phyloP scores from a whole-genome alignment of 37 sponge, comb jelly and placozoan genomes.

The Cladorhizidae sp. region DNA sequence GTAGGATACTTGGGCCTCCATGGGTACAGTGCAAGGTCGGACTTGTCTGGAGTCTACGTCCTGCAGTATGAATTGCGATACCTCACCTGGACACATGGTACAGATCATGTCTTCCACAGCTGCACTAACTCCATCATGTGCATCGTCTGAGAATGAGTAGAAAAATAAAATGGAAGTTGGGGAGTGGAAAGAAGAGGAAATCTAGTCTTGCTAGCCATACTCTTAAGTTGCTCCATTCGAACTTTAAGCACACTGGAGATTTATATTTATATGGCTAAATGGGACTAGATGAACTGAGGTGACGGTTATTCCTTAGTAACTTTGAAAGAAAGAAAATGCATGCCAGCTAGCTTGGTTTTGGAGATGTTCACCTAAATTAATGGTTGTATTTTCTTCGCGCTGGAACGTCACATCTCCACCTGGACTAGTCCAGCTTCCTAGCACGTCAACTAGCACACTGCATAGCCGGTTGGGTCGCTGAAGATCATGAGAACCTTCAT shows the following conservation, averaged over 20 bases:
- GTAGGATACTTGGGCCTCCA: slow-evolving; percentile 8
- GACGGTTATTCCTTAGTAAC: no score
- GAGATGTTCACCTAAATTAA: slow-evolving; percentile 21
- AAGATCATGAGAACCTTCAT: slow-evolving; percentile 28
- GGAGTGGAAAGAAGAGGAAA: not conserved
- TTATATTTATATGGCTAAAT: not conserved
- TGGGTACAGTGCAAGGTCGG: not conserved
- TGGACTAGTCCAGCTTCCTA: slow-evolving; percentile 16
- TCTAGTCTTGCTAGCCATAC: not conserved
- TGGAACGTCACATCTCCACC: slow-evolving; percentile 11
- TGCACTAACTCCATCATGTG: slow-evolving; percentile 2
- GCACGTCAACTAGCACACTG: slow-evolving; percentile 23
- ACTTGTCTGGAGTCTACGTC: no score
- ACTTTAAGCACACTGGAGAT: not conserved
- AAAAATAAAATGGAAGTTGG: not conserved
- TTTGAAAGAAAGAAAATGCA: no score
- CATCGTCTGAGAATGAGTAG: slow-evolving; percentile 30
- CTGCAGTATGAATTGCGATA: not conserved
- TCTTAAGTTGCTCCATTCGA: not conserved
- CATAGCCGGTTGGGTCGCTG: slow-evolving; percentile 45
- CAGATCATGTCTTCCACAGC: slow-evolving; percentile 25
- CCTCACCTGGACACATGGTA: slow-evolving; percentile 45
- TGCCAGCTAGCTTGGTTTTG: no score
- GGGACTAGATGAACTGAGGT: no score
- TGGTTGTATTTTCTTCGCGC: not conserved